These are phyloP conservation scores for Salvelinus alpinus DNA, from an alignment of 2,113 vertebrate species.

Conservation along the genomic window DNA sequence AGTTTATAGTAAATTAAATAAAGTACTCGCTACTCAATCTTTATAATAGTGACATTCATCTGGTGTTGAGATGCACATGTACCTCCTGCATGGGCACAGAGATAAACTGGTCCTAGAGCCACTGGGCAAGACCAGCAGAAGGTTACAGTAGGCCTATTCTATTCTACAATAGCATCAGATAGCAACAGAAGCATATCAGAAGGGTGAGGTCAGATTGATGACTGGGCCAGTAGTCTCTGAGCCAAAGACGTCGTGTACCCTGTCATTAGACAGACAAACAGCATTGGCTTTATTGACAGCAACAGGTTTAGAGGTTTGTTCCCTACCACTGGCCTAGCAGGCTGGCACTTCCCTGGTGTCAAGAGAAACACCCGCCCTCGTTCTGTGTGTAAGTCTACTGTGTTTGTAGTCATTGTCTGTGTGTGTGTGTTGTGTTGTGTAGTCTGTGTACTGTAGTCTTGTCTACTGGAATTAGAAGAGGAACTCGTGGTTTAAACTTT, in stretches of 20 bases:
- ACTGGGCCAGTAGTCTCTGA: slow-evolving; percentile 13
- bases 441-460: too few relatives aligned
- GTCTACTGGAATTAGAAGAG: not conserved
- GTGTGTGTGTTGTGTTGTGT: too few relatives aligned
- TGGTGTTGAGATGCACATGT: slow-evolving; percentile 14
- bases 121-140: not conserved
- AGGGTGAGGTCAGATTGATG: not conserved
- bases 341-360: slow-evolving; percentile 4
- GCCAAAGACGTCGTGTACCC: not conserved
- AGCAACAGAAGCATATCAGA: too few relatives aligned
- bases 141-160: not conserved
- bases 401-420: not conserved
- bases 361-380: slow-evolving; percentile 15
- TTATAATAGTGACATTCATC: not conserved
- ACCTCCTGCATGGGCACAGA: slow-evolving; percentile 11
- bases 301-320: not conserved
- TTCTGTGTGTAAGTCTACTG: not conserved
- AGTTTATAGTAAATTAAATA: not conserved
- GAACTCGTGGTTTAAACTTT: not conserved
- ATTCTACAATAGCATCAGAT: too few relatives aligned
- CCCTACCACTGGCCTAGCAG: not conserved
- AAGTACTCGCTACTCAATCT: not conserved
- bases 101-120: not conserved
- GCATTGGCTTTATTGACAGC: slow-evolving; percentile 12
- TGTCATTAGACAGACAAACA: slow-evolving; percentile 9